A percentile compares a stretch with the other conserved stretches of the same genome.
Evolutionary conservation across 2,888 invertebrate genomes (phyloP).

Genomic region (Siphlonurus alternatus): DNA sequence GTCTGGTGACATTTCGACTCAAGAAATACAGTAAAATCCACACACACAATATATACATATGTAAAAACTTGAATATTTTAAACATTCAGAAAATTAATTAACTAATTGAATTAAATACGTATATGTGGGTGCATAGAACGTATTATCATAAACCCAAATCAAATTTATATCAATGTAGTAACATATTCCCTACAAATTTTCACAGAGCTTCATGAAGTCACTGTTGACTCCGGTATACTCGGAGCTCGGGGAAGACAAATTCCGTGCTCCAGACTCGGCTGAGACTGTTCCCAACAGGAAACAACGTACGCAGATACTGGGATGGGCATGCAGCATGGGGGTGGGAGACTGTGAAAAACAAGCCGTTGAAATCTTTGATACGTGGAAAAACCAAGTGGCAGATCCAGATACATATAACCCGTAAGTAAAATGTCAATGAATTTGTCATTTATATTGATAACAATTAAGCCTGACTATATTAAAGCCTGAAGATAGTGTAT

Average conservation of each 20-base stretch:
- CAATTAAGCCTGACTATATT: background rate
- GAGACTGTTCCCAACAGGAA: constrained; percentile 31
- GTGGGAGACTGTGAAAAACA: constrained; percentile 50
- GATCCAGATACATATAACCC: constrained; percentile 41
- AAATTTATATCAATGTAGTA: too few species aligned
- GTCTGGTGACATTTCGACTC: too few species aligned
- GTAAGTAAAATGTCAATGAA: constrained; percentile 25
- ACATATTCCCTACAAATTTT: too few species aligned
- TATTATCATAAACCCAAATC: too few species aligned
- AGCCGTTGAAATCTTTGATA: constrained; percentile 38
- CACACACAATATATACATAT: too few species aligned
- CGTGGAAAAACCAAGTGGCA: constrained; percentile 35
- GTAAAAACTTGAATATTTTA: too few species aligned
- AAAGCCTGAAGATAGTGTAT: too few species aligned
- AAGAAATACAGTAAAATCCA: too few species aligned
- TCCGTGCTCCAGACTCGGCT: constrained; percentile 25
- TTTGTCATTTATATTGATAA: too few species aligned
- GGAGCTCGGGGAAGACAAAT: constrained; percentile 17
- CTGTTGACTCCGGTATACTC: constrained; percentile 45
- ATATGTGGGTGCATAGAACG: too few species aligned
- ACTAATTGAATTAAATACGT: too few species aligned
- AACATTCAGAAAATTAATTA: too few species aligned
- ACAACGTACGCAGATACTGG: constrained; percentile 41
- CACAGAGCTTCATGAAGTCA: constrained; percentile 43
- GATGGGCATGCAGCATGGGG: constrained; percentile 59